These are phyloP conservation scores for Rousettus madagascariensis DNA, from an alignment of 2,797 vertebrate genomes.

Conservation along the genomic window DNA sequence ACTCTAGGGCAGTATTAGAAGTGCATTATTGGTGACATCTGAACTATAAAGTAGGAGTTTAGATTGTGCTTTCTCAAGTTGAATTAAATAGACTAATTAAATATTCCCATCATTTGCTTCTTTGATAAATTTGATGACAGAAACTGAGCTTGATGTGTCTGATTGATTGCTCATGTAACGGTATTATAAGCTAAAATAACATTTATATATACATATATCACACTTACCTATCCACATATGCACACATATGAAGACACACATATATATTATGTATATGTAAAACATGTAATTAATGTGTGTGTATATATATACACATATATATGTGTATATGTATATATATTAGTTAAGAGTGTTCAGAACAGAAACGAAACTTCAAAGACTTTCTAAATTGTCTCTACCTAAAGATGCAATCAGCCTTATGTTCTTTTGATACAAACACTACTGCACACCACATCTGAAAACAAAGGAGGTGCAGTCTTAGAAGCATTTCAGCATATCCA, in stretches of 20 bases:
- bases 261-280: not conserved
- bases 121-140: slow-evolving; percentile 44
- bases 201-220: not conserved
- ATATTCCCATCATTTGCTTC: not conserved
- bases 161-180: not conserved
- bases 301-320: too few relatives aligned
- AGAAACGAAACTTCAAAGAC: slow-evolving; percentile 2
- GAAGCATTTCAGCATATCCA: not conserved
- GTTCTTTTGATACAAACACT: slow-evolving; percentile 13
- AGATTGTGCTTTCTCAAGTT: not conserved
- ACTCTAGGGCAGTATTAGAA: not conserved
- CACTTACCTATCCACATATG: not conserved
- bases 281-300: not conserved
- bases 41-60: not conserved
- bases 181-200: slow-evolving; percentile 3
- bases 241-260: not conserved
- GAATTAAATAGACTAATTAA: not conserved
- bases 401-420: not conserved
- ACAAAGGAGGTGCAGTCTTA: slow-evolving; percentile 8
- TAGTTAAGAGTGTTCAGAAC: not conserved
- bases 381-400: not conserved
- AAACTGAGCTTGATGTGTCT: not conserved
- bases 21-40: not conserved
- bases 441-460: not conserved
- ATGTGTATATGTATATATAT: not conserved